Conservation (phyloP, 2,797 vertebrate species). For the Aphelocoma californica region DNA sequence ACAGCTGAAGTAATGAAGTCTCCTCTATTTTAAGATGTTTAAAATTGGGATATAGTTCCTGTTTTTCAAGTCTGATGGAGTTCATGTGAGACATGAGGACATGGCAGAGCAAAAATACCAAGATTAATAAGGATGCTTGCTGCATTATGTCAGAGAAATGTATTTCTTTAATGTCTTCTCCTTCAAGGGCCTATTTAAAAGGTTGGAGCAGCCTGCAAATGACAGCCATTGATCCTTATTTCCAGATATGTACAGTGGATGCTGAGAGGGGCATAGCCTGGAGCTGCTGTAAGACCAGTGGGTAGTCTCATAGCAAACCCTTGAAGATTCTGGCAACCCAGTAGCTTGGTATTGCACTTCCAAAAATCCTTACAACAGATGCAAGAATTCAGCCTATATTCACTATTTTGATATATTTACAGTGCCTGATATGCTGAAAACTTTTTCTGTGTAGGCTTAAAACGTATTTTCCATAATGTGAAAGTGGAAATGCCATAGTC, state of each 20-base stretch:
- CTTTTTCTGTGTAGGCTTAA: background rate
- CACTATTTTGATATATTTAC: background rate
- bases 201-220: background rate
- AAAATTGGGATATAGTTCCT: background rate
- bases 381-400: background rate
- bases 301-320: background rate
- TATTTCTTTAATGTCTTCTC: background rate
- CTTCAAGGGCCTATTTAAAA: background rate
- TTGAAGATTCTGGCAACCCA: background rate
- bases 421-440: background rate
- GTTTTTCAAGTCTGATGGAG: background rate
- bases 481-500: background rate
- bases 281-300: background rate
- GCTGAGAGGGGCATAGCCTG: fast-evolving
- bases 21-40: background rate
- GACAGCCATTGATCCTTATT: background rate
- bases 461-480: background rate
- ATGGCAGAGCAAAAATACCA: background rate
- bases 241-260: background rate
- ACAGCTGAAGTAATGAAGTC: background rate
- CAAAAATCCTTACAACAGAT: background rate
- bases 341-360: background rate
- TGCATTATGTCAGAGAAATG: background rate
- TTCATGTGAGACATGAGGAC: background rate
- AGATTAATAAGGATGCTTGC: background rate